Evolutionary conservation across 2,113 vertebrate genomes (phyloP), one percentile per base, ranked within the genome.

Genomic region (Macaca mulatta): DNA sequence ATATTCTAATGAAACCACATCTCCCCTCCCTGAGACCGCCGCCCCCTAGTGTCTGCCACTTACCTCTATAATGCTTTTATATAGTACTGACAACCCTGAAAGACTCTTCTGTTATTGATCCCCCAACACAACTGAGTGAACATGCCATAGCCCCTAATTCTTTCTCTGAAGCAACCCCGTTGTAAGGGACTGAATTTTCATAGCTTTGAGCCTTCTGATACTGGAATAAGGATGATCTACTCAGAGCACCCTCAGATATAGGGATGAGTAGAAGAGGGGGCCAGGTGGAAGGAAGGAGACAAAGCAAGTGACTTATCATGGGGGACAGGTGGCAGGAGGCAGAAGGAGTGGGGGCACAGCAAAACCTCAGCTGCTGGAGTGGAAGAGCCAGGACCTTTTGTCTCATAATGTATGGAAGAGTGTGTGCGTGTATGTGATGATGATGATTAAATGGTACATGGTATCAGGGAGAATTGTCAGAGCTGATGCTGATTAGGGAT

Each of bases 381-480:
- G 83, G 96, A 90, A 96, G 83, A 93, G 75, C 87, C 91, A 92
- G 77, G 92, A 96, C 95, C 97, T 97, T 98, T 97, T 97, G 97
- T 97, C 74, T 97, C 80, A 94, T 98, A 97, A 97, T 98, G 96
- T 97, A 96, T 98, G 94, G 96, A 96, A 96, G 98, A 94, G 97
- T 98, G 98, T 98, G 98, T 69, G 96, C 82, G 74, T 98, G 98
- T 98, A 98, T 98, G 94, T 96, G 97, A 98, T 98, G 97, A 89
- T 96, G 95, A 88, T 98, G 95, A 98, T 98, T 98, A 98, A 98
- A 95, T 72, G 75, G 92, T 97, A 96, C 97, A 98, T 92, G 77
- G 94, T 97, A 97, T 97, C 95, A 96, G 94, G 43, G 32, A 98
- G 97, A 97, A 97, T 96, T 96, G 74, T 96, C 97, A 96, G 75